Conservation (phyloP, 2,113 vertebrate genomes). For the Phycodurus eques region DNA sequence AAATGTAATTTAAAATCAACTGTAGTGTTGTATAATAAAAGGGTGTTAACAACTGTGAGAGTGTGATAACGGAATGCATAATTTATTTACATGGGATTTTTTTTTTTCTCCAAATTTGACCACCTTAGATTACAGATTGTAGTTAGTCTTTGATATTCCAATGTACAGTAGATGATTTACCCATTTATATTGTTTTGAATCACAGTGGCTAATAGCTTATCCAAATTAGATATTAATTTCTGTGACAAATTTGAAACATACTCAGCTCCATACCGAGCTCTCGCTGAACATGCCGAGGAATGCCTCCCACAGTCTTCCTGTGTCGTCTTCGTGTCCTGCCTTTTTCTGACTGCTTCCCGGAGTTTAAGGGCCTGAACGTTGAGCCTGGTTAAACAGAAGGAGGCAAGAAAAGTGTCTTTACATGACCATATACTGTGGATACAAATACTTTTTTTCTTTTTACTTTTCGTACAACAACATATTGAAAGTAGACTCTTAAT, state of each 20-base stretch:
- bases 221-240: not conserved
- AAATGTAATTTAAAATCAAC: no score
- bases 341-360: constrained; percentile 64
- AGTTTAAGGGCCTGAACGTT: constrained; percentile 74
- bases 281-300: constrained; percentile 88
- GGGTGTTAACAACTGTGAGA: no score
- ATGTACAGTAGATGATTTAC: no score
- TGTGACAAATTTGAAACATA: not conserved
- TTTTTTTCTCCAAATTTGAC: no score
- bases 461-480: not conserved
- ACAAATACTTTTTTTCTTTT: not conserved
- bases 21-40: no score
- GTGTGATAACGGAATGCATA: no score
- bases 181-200: not conserved
- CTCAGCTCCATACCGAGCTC: constrained; percentile 81
- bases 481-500: not conserved
- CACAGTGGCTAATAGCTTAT: not conserved
- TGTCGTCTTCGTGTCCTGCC: constrained; percentile 71
- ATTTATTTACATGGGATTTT: no score
- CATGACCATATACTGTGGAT: not conserved
- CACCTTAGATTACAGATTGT: no score
- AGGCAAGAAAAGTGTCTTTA: not conserved
- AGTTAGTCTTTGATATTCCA: no score
- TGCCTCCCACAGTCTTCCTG: constrained; percentile 78
- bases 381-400: constrained; percentile 56